Conservation (phyloP, 2,797 vertebrate species). For the Pipistrellus pygmaeus region DNA sequence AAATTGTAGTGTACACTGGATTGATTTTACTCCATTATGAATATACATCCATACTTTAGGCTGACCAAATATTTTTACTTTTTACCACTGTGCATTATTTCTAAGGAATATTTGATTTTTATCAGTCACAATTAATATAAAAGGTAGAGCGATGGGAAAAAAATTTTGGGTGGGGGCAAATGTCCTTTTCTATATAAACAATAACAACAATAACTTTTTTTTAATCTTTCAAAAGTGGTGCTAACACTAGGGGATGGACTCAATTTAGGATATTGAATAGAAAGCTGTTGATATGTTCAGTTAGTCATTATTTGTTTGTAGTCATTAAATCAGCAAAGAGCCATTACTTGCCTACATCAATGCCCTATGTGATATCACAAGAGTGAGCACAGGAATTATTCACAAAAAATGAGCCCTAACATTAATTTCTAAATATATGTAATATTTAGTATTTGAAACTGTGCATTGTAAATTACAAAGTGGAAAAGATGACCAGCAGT, state of each 20-base stretch:
- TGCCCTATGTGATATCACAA: background rate
- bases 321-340: background rate
- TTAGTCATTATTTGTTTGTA: background rate
- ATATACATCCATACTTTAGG: background rate
- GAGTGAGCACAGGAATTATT: background rate
- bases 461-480: background rate
- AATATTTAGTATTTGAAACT: background rate
- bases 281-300: background rate
- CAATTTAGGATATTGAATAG: background rate
- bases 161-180: background rate
- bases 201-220: background rate
- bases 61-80: slow-evolving; percentile 11
- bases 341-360: background rate
- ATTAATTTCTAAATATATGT: background rate
- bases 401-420: background rate
- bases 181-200: background rate
- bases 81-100: slow-evolving; percentile 23
- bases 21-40: slow-evolving; percentile 26
- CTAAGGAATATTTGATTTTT: background rate
- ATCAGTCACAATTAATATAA: background rate
- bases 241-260: background rate
- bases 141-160: background rate
- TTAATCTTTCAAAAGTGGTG: background rate
- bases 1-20: background rate
- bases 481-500: background rate